Conservation (phyloP, 2,888 invertebrate genomes). For the Spisula subtruncata region DNA sequence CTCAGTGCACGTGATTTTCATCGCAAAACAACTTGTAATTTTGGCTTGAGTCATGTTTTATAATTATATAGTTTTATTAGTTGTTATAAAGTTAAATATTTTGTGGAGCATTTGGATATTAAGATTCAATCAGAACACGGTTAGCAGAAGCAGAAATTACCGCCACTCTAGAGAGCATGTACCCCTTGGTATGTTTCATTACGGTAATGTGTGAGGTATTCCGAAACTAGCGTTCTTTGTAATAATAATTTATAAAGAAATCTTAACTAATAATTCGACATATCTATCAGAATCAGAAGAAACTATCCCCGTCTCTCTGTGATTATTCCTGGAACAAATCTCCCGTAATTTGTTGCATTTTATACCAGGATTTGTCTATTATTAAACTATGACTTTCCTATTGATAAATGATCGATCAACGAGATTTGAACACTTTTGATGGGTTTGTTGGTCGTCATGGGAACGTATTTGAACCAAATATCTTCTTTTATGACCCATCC, state of each 20-base stretch:
- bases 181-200: background rate
- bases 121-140: background rate
- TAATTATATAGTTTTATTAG: background rate
- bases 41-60: background rate
- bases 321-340: background rate
- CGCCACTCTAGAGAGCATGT: background rate
- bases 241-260: conserved; percentile 14
- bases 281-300: background rate
- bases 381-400: background rate
- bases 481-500: background rate
- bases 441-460: background rate
- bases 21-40: background rate
- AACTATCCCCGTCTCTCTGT: background rate
- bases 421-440: background rate
- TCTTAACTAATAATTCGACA: background rate
- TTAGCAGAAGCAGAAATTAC: background rate
- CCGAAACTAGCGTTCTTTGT: background rate
- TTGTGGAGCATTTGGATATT: background rate
- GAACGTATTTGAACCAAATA: background rate
- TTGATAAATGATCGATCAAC: background rate
- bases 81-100: background rate
- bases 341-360: background rate
- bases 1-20: background rate
- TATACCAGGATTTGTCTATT: background rate
- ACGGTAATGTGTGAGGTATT: conserved; percentile 18